Conservation (phyloP, 2,888 invertebrate genomes). For the Agapostemon virescens region DNA sequence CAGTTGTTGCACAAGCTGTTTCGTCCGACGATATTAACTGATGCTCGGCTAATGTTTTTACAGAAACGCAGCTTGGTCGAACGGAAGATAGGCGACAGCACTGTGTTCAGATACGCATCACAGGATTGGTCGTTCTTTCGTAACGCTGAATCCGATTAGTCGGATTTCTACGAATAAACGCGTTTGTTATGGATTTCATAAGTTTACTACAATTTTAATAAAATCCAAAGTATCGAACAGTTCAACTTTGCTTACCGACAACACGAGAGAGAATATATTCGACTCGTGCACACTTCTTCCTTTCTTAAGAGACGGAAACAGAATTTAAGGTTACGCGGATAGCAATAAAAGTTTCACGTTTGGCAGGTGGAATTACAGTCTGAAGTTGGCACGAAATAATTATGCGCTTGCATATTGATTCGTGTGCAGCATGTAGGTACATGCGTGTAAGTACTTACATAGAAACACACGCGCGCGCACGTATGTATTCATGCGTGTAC, state of each 20-base stretch:
- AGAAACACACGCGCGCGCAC: no score
- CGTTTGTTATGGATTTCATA: conserved; percentile 40
- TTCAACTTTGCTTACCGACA: background rate
- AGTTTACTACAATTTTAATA: conserved; percentile 40
- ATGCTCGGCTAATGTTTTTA: conserved; percentile 38
- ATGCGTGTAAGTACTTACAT: no score
- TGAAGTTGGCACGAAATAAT: conserved; percentile 3
- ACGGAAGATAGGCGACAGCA: conserved; percentile 46
- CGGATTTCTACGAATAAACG: conserved; percentile 32
- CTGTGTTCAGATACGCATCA: conserved; percentile 28
- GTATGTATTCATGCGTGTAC: background rate
- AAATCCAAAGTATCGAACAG: background rate
- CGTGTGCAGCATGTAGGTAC: background rate
- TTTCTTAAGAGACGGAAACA: background rate
- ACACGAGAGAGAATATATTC: background rate
- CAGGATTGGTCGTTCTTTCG: conserved; percentile 47
- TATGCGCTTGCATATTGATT: conserved; percentile 13
- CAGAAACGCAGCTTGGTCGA: conserved; percentile 44
- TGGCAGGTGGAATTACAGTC: background rate
- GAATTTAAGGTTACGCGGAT: background rate
- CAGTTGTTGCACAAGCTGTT: background rate
- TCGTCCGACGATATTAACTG: conserved; percentile 25
- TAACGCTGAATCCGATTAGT: conserved; percentile 42
- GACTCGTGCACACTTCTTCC: background rate
- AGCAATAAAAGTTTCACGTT: background rate